Percentiles rank a stretch among this genome's conserved stretches.
Conservation (phyloP, 92 coral and sea anemone genomes). For the Anthopleura xanthogrammica region DNA sequence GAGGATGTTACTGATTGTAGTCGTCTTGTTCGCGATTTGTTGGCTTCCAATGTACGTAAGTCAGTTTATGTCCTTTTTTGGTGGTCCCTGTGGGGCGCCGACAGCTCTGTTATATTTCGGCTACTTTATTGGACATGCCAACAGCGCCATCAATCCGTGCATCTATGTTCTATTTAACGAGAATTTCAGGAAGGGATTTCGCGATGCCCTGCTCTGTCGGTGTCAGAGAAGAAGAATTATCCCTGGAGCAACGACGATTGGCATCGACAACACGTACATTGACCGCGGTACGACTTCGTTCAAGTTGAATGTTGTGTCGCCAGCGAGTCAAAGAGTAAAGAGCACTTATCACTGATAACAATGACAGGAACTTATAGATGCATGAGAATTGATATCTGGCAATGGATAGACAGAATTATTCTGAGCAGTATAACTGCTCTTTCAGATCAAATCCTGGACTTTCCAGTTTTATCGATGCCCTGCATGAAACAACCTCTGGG, state of each 20-base stretch:
- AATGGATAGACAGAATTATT: no score
- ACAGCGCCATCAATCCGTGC: constrained; percentile 80
- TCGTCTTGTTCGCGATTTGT: constrained; percentile 69
- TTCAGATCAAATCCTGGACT: background rate
- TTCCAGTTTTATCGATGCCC: no score
- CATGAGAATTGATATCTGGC: no score
- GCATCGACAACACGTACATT: constrained; percentile 46
- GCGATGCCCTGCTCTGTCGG: constrained; percentile 49
- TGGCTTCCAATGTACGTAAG: constrained; percentile 72
- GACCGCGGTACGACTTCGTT: background rate
- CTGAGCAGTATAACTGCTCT: background rate
- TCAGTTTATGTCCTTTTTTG: constrained; percentile 63
- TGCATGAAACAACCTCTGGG: no score
- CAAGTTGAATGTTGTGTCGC: constrained; percentile 4
- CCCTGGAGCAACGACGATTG: constrained; percentile 28
- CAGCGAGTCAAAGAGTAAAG: constrained; percentile 3
- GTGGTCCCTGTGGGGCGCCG: constrained; percentile 43
- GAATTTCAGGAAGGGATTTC: constrained; percentile 70
- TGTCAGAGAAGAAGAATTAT: constrained; percentile 46
- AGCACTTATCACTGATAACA: background rate
- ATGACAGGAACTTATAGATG: background rate
- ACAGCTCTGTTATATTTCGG: constrained; percentile 38
- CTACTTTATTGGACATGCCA: constrained; percentile 68
- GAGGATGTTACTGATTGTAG: constrained; percentile 72
- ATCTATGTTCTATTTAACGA: constrained; percentile 74